Evolutionary conservation across 2,888 invertebrate genomes (phyloP), one percentile per base, ranked within the genome.

Genomic region (Drosophila cracens): DNA sequence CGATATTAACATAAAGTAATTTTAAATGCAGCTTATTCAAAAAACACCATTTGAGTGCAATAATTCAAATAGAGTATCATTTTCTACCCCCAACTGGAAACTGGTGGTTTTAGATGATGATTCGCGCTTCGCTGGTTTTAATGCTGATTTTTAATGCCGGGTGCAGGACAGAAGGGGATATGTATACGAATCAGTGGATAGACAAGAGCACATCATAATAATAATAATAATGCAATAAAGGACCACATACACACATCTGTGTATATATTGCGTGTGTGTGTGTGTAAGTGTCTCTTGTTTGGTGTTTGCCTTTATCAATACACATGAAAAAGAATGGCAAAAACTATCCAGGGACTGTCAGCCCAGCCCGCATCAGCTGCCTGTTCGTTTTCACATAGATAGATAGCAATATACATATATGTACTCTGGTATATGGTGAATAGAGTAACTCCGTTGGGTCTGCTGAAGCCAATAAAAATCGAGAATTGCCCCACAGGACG

Each of bases 381-480:
- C 53, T 54, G 66, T 34, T 51, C 27, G 49, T 13, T 25, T 13
- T 25, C 21, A 25, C 34, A 36, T 4, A 62, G n/a, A 53, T 5
- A 54, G 34, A 25, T 21, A 8, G 33, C 16, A 33, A 29, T 33
- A 60, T 31, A n/a, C 11, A 27, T 69, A 29, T 70, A 53, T 66
- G 63, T 73, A 70, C 76, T 66, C n/a, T 49, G 25, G 46, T 16
- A 25, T 46, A 46, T 46, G 46, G 25, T 46, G 25, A 46, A 65
- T 69, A 59, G 62, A 76, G 76, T 64, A 52, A 72, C 66, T 69
- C 78, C 76, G 70, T 64, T 72, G 81, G 78, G 81, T 46, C 65
- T 64, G 61, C 27, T 43, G 79, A 82, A 79, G 79, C 82, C 74
- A 76, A 82, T 75, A 79, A 74, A 82, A 76, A 77, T 77, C 57